Evolutionary conservation across 1,140 invertebrate species (phyloP).

Genomic region (Thereuonema tuberculata): DNA sequence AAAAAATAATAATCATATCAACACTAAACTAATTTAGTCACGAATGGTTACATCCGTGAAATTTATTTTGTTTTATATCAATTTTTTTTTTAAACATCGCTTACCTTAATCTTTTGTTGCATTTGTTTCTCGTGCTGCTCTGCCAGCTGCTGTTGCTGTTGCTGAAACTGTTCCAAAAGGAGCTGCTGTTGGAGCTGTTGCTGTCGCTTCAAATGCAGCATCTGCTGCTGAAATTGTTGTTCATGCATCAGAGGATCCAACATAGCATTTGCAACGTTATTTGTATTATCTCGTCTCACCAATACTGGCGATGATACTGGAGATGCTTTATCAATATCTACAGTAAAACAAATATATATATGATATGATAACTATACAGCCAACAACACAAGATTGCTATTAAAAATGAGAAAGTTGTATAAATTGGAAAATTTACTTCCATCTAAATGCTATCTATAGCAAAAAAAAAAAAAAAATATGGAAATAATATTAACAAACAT

Average conservation of each 20-base stretch:
- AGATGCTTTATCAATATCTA: conserved; percentile 44
- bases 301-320: conserved; percentile 38
- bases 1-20: no score
- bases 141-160: conserved; percentile 71
- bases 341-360: conserved; percentile 6
- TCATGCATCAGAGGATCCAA: conserved; percentile 20
- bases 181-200: conserved; percentile 81
- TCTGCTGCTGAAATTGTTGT: conserved; percentile 38
- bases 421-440: no score
- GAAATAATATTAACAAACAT: no score
- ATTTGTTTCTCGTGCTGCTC: conserved; percentile 77
- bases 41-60: no score
- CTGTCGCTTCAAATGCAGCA: conserved; percentile 64
- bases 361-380: neutral
- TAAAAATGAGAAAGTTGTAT: no score
- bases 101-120: conserved; percentile 72
- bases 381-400: neutral
- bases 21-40: no score
- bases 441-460: no score
- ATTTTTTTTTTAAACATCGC: no score
- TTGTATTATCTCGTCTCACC: conserved; percentile 33
- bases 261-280: conserved; percentile 22
- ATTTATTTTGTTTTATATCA: no score
- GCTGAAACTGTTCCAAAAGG: conserved; percentile 71
- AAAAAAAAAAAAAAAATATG: no score